Conservation (phyloP, 2,797 vertebrate genomes). For the Myotis vivesi region DNA sequence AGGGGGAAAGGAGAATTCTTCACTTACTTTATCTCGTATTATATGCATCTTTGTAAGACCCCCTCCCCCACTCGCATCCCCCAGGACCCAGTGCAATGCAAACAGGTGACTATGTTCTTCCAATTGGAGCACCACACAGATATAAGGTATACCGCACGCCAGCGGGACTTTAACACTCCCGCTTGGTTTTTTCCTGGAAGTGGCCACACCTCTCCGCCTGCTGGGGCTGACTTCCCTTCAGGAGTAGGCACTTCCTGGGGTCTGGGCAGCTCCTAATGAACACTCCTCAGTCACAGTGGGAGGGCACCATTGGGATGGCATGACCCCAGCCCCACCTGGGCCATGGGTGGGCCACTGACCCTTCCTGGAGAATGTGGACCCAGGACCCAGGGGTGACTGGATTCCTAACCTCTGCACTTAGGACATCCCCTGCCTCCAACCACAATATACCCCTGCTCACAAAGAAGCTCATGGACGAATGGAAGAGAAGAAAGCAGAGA, state of each 20-base stretch:
- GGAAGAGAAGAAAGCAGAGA: background rate
- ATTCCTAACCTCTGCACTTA: background rate
- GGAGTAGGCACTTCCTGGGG: no score
- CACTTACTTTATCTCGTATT: background rate
- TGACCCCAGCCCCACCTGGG: fast-evolving
- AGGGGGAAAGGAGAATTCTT: background rate
- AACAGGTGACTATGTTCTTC: background rate
- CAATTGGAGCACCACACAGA: background rate
- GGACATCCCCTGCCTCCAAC: background rate
- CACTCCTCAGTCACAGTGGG: background rate
- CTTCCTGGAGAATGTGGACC: background rate
- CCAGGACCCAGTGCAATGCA: background rate
- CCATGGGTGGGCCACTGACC: background rate
- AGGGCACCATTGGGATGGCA: background rate
- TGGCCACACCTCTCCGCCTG: background rate
- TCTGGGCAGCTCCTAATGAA: background rate
- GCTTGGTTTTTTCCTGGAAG: background rate
- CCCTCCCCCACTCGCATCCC: background rate
- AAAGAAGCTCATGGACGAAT: background rate
- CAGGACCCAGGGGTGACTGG: background rate
- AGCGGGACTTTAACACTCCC: background rate
- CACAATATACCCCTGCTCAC: background rate
- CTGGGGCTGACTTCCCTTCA: background rate
- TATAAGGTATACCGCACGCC: fast-evolving
- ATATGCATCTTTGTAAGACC: background rate